Base-by-base conservation (phyloP, 2,888 invertebrate genomes). In the Eristalinus aeneus region DNA sequence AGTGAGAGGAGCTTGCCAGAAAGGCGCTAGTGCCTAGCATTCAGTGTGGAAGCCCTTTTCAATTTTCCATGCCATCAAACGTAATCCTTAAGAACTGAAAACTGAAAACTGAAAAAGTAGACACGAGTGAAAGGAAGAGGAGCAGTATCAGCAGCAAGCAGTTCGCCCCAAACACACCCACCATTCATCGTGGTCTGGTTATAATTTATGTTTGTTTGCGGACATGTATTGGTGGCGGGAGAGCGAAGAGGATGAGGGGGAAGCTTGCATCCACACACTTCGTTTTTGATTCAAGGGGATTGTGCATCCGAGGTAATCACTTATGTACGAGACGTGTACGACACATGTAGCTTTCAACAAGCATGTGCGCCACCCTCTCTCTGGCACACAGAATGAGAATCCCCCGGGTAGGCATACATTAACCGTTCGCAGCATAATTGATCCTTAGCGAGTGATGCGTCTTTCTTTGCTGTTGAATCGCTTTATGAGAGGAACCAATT, bases 1-100 rank as follows among this genome's bases (percentile, higher is more conserved):
- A 27, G 27, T 3, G n/a, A 27, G 27, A 34, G 61, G 36, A 61
- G 36, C 76, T 69, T 63, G 54, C 76, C 27, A 76, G 54, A 36
- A 69, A 61, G 61, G 36, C 54, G 46, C 46, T 46, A 11, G 27
- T 27, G 54, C 69, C 68, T 69, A 54, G 71, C 69, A 77, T 77
- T 63, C 56, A 54, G 63, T 32, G 69, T 16, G 56, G 71, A 77
- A 71, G 77, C 63, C 69, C 77, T 77, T 77, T 77, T 71, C 77
- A 77, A 77, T 77, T 77, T 77, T 71, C 71, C 64, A 64, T 77
- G 71, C 77, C 77, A 77, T 71, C 77, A 77, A 77, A 64, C 39
- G 76, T 77, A 77, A 71, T 77, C 77, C 77, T 63, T 12, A 54
- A 77, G 64, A 77, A 71, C 54, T 69, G 54, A 69, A 76, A 76